phyloP scores from a whole-genome alignment of 2,113 vertebrate genomes.

The Otis tarda region DNA sequence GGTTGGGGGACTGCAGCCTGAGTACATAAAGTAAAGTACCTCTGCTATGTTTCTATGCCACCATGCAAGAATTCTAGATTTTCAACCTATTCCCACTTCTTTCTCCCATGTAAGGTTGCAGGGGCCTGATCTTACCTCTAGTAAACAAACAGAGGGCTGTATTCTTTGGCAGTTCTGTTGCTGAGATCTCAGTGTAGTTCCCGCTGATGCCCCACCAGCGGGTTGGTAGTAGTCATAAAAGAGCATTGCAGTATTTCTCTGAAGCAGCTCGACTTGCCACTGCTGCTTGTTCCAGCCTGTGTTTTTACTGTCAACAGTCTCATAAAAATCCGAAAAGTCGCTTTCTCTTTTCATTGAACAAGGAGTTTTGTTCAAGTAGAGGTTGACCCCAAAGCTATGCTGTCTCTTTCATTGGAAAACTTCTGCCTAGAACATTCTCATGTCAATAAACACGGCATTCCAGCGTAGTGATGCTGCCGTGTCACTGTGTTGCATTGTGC shows the following conservation, averaged over 20 bases:
- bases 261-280: not conserved
- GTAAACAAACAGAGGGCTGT: not conserved
- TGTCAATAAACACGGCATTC: not conserved
- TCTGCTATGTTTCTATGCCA: not conserved
- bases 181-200: not conserved
- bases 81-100: not conserved
- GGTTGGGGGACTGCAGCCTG: not conserved
- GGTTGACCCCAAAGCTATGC: not conserved
- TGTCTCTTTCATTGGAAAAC: not conserved
- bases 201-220: not conserved
- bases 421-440: not conserved
- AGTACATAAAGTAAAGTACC: not conserved
- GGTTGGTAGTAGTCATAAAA: not conserved
- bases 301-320: not conserved
- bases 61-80: not conserved
- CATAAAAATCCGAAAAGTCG: not conserved
- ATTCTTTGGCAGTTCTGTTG: not conserved
- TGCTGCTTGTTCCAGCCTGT: not conserved
- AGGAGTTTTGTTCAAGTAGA: not conserved
- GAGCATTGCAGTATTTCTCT: not conserved
- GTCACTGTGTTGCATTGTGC: not conserved
- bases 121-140: not conserved
- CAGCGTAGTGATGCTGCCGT: not conserved
- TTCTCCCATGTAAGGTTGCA: not conserved
- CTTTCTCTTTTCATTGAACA: not conserved